These are phyloP conservation scores for Paraescarpia echinospica DNA, from an alignment of 1,140 invertebrate genomes.

Conservation along the genomic window DNA sequence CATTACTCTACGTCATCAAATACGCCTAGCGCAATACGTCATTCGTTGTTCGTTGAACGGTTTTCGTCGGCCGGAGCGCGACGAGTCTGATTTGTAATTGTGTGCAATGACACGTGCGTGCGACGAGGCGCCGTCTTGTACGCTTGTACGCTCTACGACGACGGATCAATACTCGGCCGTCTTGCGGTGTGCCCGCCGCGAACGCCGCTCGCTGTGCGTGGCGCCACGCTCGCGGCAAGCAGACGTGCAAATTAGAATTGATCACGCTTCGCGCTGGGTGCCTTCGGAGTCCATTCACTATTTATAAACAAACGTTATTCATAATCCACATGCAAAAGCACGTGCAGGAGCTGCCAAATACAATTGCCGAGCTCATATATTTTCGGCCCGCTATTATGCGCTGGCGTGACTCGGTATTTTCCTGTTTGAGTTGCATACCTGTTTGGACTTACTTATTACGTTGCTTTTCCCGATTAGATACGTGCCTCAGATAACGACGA, in stretches of 20 bases:
- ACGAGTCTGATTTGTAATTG: background rate
- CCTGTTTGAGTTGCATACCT: background rate
- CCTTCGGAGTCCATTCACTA: background rate
- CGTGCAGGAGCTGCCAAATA: background rate
- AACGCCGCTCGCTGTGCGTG: too few relatives aligned
- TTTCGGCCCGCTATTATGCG: background rate
- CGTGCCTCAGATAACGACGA: background rate
- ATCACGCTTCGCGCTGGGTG: background rate
- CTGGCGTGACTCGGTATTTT: background rate
- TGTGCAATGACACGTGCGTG: background rate
- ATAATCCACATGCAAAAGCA: background rate
- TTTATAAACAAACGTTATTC: constrained; percentile 2
- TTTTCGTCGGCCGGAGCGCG: background rate
- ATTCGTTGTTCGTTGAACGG: background rate
- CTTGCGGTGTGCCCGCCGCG: background rate
- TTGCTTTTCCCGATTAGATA: background rate
- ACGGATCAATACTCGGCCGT: background rate
- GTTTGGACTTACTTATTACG: background rate
- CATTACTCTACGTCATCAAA: background rate
- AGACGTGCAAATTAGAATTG: constrained; percentile 1
- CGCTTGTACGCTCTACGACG: background rate
- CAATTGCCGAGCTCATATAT: background rate
- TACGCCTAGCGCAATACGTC: background rate
- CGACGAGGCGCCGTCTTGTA: background rate
- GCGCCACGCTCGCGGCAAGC: background rate